Evolutionary conservation across 2,113 vertebrate genomes (phyloP), one percentile per base, ranked within the genome.

Genomic region (Numida meleagris): DNA sequence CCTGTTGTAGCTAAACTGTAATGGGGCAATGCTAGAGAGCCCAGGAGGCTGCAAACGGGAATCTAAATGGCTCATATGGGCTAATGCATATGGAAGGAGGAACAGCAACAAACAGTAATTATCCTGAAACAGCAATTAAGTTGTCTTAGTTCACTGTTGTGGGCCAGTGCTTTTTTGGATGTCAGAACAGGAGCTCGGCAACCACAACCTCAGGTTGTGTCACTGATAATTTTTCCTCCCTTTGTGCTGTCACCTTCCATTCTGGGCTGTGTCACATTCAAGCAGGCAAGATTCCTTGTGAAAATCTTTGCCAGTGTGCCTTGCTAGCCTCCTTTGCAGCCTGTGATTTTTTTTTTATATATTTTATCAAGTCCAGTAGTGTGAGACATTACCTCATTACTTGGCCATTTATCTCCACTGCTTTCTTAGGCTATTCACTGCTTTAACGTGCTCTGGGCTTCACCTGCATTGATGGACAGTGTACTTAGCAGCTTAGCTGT

Each of bases 111-210:
- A 0, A 40, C 38, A 81, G 65, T 55, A 71, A 92, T 92, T 86
- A 75, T 43, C 65, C 86, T 31, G 57, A 72, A 71, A 43, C 19
- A 40, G 46, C 88, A 78, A 53, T 93, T 90, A 90, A 86, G 86
- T 63, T 94, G 83, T 86, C 82, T 51, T 63, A 80, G 57, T 94
- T 93, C 14, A 7, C 34, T 88, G 90, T 88, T 89, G 68, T 72
- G 77, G 88, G 61, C 77, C 84, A 89, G 29, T 72, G 83, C 57
- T 86, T 96, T 83, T 93, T 92, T 51, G 68, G 68, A 46, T 88
- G 65, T 78, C 70, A 50, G 76, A 94, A 51, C 34, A 72, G 51
- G 61, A 94, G 51, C 46, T 63, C 33, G 18, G 80, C 77, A 88
- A 61, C 73, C 23, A 46, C 55, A 89, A 36, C 42, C 76, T 67